Percentiles rank a stretch among this genome's conserved stretches.
These are phyloP conservation scores for Hepsetus odoe DNA, from an alignment of 2,113 vertebrate genomes.

Conservation along the genomic window DNA sequence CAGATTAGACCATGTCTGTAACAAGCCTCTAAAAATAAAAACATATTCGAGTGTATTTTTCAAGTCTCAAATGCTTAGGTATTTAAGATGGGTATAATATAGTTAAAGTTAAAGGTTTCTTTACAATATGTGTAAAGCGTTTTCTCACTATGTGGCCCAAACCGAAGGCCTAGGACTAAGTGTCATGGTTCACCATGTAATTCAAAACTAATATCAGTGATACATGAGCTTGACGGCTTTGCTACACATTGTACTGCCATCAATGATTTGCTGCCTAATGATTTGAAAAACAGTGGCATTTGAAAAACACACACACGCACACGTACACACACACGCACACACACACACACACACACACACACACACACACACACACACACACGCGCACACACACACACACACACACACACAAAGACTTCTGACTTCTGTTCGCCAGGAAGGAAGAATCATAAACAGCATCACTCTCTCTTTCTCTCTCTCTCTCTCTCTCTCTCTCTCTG, in stretches of 20 bases:
- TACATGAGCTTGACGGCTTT: neutral
- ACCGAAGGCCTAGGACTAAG: too few relatives aligned
- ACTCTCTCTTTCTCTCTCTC: slow-evolving; percentile 5
- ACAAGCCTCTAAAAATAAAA: too few relatives aligned
- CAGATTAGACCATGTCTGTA: too few relatives aligned
- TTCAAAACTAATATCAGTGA: too few relatives aligned
- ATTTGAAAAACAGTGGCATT: neutral
- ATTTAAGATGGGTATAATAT: too few relatives aligned
- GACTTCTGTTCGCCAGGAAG: neutral
- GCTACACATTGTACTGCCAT: neutral
- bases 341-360: slow-evolving; percentile 22
- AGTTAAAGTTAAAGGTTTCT: too few relatives aligned
- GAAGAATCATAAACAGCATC: neutral
- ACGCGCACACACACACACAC: slow-evolving; percentile 11
- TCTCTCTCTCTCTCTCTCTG: neutral
- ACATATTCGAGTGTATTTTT: too few relatives aligned
- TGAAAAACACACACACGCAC: neutral
- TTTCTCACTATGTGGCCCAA: too few relatives aligned
- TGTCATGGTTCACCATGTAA: too few relatives aligned
- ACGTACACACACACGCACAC: neutral
- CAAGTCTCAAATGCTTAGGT: too few relatives aligned
- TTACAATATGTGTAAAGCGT: too few relatives aligned
- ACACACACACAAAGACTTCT: slow-evolving; percentile 20
- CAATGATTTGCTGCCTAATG: too few relatives aligned
- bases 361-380: neutral